Evolutionary conservation across 2,888 invertebrate genomes (phyloP), one percentile per base, ranked within the genome.

Genomic region (Hypselothyrea guttata): DNA sequence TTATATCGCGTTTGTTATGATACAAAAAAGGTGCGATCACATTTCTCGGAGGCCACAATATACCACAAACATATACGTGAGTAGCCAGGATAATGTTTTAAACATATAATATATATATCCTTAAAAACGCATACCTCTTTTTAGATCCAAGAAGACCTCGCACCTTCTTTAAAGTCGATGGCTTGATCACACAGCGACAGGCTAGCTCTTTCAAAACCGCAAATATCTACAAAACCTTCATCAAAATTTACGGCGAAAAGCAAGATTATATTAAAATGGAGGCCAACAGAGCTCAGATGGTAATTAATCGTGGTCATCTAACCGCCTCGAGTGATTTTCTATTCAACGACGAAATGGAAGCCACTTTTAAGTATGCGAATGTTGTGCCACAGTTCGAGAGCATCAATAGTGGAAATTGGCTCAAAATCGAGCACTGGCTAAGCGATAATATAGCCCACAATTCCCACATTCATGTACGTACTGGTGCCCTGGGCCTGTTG

Each of bases 381-480:
- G 89, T 86, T 0, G 90, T 90, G 0, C 91, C 92, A 0, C 91
- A 92, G 60, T 92, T 91, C 90, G 88, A 89, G 62, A 88, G 87
- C 0, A 91, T 92, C 68, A 93, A 93, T 69, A 90, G 84, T 0
- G 90, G 90, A 4, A 92, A 92, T 71, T 93, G 92, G 92, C 85
- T 89, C 30, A 55, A 66, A 1, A 76, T 91, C 16, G 92, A 92
- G 81, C 53, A 47, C 0, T 86, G 87, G 58, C 86, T 91, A 8
- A 34, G 46, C n/a, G 11, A n/a, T 9, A 7, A 16, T 1, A 27
- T 33, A 7, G 12, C 44, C n/a, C 4, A 4, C 5, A 4, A 38
- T 1, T 16, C 33, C n/a, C 0, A 18, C 2, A 7, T 46, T 1
- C 37, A 31, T 1, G 53, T 58, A 4, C 45, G 58, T 7, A 63